Conservation (phyloP, 1,140 invertebrate genomes). For the Panagrolaimus sp. region DNA sequence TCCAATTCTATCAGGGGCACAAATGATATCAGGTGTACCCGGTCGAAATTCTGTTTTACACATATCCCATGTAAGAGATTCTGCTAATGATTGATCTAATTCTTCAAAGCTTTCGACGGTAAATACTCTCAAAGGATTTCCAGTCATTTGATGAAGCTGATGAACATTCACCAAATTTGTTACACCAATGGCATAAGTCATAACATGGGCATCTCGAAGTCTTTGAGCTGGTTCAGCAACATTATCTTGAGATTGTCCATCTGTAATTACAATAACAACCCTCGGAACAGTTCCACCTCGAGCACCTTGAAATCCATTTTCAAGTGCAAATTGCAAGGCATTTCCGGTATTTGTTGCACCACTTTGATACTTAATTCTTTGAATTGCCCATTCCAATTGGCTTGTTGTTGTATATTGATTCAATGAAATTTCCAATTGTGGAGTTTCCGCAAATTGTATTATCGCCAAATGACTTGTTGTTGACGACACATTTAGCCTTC, state of each 20-base stretch:
- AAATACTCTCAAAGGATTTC: constrained; percentile 54
- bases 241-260: constrained; percentile 58
- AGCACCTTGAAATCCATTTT: constrained; percentile 55
- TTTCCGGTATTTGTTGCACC: constrained; percentile 58
- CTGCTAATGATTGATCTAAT: constrained; percentile 53
- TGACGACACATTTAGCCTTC: constrained; percentile 50
- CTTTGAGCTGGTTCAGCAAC: constrained; percentile 55
- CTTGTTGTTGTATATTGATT: constrained; percentile 49
- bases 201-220: constrained; percentile 52
- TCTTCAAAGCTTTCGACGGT: constrained; percentile 58
- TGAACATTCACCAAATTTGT: constrained; percentile 59
- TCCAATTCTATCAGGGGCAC: constrained; percentile 56
- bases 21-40: constrained; percentile 58
- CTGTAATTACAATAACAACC: constrained; percentile 57
- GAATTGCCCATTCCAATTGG: constrained; percentile 56
- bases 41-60: constrained; percentile 58
- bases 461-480: constrained; percentile 49
- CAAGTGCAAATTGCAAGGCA: constrained; percentile 50
- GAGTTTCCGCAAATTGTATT: constrained; percentile 53
- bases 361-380: constrained; percentile 46
- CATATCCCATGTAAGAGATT: constrained; percentile 59
- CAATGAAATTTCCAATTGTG: constrained; percentile 55
- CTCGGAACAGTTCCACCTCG: constrained; percentile 53
- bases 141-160: constrained; percentile 57
- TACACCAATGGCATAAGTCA: constrained; percentile 57